Base-by-base conservation (phyloP, 2,888 invertebrate genomes). In the Xylophagus ater region DNA sequence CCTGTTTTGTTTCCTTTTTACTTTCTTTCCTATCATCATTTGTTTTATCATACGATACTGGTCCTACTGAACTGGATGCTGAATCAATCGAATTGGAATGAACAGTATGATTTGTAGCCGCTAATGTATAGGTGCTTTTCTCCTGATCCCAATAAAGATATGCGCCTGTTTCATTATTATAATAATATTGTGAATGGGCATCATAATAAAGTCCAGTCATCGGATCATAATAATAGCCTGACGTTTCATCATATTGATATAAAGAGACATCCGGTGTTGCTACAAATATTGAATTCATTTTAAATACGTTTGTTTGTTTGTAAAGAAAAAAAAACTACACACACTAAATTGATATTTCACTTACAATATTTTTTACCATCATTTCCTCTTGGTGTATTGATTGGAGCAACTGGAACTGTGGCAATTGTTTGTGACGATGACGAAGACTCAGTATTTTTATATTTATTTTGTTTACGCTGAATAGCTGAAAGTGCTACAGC, bases 181-280 rank as follows among this genome's bases (percentile, higher is more conserved):
- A 98, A 64, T 94, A 98, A 65, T 98, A 98, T 57, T 85, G 90
- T 3, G 94, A 88, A 51, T 79, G 87, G 0, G 92, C 81, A 69
- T 98, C 98, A 60, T 96, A 99, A 64, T 97, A 98, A 12, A 97
- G 72, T 0, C 89, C 88, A 1, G 97, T 94, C 2, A 73, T 69
- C 0, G 89, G 79, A 62, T 98, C 97, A 59, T 92, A 96, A 58
- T 96, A 96, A 59, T 92, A 97, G 0, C 97, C 96, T 4, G 93
- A 93, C 2, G 82, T 76, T 58, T 89, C 88, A 60, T 99, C 98
- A 56, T 87, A 94, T 56, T 88, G 82, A 60, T 93, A 98, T 24
- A 83, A 81, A 34, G 84, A 78, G 8, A 87, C 81, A 71, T 97
- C 94, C 4, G 97, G 97, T 10, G 81, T 69, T 26, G 76, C 65